These are phyloP conservation scores for Volucella bombylans DNA, from an alignment of 2,888 invertebrate genomes.

Conservation along the genomic window DNA sequence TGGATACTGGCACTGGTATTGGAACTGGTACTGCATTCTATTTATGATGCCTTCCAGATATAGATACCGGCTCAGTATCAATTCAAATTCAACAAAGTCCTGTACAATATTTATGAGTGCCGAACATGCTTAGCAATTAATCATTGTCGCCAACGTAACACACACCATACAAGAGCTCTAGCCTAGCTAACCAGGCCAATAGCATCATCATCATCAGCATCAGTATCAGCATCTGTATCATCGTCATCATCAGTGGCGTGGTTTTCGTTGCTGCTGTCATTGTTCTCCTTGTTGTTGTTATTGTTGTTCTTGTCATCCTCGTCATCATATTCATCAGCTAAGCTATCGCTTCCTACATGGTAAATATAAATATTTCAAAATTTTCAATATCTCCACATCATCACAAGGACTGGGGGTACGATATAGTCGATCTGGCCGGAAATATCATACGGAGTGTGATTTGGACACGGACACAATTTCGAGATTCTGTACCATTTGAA, in stretches of 20 bases:
- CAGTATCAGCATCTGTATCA: slow-evolving; percentile 33
- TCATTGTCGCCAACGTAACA: slow-evolving; percentile 66
- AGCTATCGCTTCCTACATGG: slow-evolving; percentile 51
- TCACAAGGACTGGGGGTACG: background rate
- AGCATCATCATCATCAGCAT: slow-evolving; percentile 37
- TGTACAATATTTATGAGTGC: slow-evolving; percentile 73
- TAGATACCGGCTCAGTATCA: slow-evolving; percentile 67
- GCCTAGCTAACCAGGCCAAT: slow-evolving; percentile 21
- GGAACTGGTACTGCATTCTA: slow-evolving; percentile 1
- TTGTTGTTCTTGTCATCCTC: slow-evolving; percentile 15
- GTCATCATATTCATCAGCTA: slow-evolving; percentile 41
- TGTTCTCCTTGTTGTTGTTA: slow-evolving; percentile 12
- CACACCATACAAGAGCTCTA: slow-evolving; percentile 51
- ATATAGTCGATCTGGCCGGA: slow-evolving; percentile 12
- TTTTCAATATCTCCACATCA: slow-evolving; percentile 61
- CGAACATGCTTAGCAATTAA: slow-evolving; percentile 73
- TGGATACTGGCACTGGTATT: too few relatives aligned
- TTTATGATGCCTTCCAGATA: slow-evolving; percentile 59
- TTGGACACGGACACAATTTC: slow-evolving; percentile 69
- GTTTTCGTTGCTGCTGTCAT: background rate
- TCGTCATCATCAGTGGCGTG: background rate
- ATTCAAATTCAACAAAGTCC: slow-evolving; percentile 69
- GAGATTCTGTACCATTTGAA: slow-evolving; percentile 65
- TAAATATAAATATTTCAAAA: slow-evolving; percentile 73
- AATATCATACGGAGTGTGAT: slow-evolving; percentile 55